Evolutionary conservation across 2,797 vertebrate genomes (phyloP), one percentile per base, ranked within the genome.

Genomic region (Phoeniculus purpureus): DNA sequence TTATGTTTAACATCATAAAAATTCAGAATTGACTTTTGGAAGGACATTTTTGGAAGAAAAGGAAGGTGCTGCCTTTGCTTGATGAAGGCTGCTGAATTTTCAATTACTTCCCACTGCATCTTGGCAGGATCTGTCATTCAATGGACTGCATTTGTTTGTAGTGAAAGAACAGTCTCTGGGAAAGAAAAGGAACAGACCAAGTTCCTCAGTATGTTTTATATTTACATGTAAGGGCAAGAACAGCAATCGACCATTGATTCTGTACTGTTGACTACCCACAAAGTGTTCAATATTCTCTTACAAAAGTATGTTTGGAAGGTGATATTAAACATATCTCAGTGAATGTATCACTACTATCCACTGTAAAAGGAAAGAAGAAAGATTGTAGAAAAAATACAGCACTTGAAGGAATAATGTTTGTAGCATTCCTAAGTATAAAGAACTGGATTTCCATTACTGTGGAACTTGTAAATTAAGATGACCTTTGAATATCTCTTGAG

Each of bases 131-230:
- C 48, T 92, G 58, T 15, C 51, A 14, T 18, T 54, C 65, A 15
- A 23, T 22, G 17, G 37, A 13, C 13, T 50, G 67, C 43, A 14
- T 70, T 89, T 65, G 25, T 55, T 47, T 87, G 47, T 15, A 48
- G 34, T 43, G 59, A 66, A 68, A 23, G 13, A n/a, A 54, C 64
- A 55, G 6, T 4, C 15, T n/a, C 21, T 26, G 48, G 27, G 59
- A 54, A 55, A 25, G 52, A 43, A 59, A 81, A 85, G 22, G 10
- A 87, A 22, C n/a, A 55, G 52, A 70, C 2, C 11, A 15, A 27
- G 2, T 6, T 64, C 17, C 32, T 60, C 14, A 9, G 8, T 1
- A 4, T 3, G 1, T 20, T 17, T 31, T 5, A n/a, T 45, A 22
- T 32, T 61, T 20, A 72, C 37, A 31, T 3, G 9, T 19, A 32